phyloP scores from a whole-genome alignment of 2,888 invertebrate genomes.

The Atethmia centrago region DNA sequence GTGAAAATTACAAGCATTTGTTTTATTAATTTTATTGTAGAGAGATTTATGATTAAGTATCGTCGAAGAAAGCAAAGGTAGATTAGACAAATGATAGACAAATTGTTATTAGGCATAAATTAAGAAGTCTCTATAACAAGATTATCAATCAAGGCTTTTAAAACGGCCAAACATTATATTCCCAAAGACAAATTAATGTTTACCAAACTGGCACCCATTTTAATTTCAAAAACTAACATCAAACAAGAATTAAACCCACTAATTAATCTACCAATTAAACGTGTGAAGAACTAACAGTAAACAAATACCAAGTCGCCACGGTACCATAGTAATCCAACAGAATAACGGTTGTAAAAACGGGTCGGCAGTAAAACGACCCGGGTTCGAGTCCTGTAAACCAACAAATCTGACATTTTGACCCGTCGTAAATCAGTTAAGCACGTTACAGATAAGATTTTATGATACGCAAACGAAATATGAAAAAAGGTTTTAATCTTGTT shows the following conservation, averaged over 20 bases:
- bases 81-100: background rate
- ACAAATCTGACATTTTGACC: constrained; percentile 90
- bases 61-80: background rate
- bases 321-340: constrained; percentile 64
- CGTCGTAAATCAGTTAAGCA: constrained; percentile 90
- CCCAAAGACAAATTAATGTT: background rate
- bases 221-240: constrained; percentile 16
- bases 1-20: constrained; percentile 29
- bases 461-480: constrained; percentile 82
- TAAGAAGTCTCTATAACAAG: background rate
- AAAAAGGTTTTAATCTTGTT: constrained; percentile 21
- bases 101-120: background rate
- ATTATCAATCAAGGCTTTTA: background rate
- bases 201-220: background rate
- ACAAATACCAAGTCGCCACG: constrained; percentile 57
- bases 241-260: constrained; percentile 33
- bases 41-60: constrained; percentile 2
- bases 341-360: constrained; percentile 85
- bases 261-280: constrained; percentile 71
- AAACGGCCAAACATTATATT: background rate
- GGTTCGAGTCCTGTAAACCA: constrained; percentile 87
- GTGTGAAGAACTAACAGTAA: constrained; percentile 72
- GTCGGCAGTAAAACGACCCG: constrained; percentile 85
- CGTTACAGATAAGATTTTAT: constrained; percentile 88
- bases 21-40: constrained; percentile 2